Evolutionary conservation across 2,888 invertebrate species (phyloP).

Genomic region (Callimorpha dominula): DNA sequence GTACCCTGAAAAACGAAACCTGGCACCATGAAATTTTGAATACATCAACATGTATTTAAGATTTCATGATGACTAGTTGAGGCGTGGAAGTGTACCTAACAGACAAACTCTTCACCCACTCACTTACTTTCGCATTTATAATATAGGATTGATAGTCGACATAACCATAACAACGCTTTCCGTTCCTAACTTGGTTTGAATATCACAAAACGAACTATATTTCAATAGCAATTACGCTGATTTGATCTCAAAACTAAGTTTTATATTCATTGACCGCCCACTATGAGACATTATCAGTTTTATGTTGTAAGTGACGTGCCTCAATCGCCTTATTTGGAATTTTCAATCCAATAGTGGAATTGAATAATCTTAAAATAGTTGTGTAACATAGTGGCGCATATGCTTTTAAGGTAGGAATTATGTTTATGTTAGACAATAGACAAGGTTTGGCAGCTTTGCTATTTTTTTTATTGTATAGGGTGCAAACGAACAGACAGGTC

Average conservation of each 20-base stretch:
- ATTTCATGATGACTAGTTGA: too few species aligned
- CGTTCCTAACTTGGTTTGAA: conserved; percentile 21
- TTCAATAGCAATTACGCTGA: conserved; percentile 48
- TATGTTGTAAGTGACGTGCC: conserved; percentile 19
- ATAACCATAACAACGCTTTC: conserved; percentile 13
- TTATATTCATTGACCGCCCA: conserved; percentile 50
- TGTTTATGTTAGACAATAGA: background rate
- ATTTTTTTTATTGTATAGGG: too few species aligned
- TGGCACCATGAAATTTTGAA: too few species aligned
- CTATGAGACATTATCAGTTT: conserved; percentile 22
- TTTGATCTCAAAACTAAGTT: conserved; percentile 42
- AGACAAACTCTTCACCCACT: too few species aligned
- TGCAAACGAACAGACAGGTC: too few species aligned
- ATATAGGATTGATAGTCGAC: background rate
- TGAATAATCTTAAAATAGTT: conserved; percentile 9
- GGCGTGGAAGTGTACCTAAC: too few species aligned
- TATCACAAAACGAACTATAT: conserved; percentile 38
- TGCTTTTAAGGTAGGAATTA: background rate
- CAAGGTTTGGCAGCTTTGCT: background rate
- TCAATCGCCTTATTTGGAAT: conserved; percentile 13
- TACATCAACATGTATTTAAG: too few species aligned
- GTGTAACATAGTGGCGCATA: background rate
- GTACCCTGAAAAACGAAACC: too few species aligned
- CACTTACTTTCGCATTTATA: too few species aligned
- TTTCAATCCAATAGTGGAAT: conserved; percentile 15